These are phyloP conservation scores for Thalassophryne amazonica DNA, from an alignment of 2,797 vertebrate species.

Conservation along the genomic window DNA sequence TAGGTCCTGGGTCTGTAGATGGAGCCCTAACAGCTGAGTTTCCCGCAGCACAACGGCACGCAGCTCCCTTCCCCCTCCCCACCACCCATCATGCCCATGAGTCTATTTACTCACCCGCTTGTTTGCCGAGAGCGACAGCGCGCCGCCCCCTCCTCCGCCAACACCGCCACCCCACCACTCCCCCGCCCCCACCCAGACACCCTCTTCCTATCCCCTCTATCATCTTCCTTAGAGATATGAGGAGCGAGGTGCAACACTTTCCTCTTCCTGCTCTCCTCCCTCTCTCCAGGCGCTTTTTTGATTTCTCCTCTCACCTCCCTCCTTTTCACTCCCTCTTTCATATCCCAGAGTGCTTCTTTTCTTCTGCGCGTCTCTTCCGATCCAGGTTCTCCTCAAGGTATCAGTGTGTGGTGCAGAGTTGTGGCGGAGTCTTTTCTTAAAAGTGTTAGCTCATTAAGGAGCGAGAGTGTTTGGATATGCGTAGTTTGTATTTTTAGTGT, in stretches of 20 bases:
- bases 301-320: slow-evolving; percentile 73
- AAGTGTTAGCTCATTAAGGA: slow-evolving; percentile 84
- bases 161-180: slow-evolving; percentile 13
- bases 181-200: slow-evolving; percentile 46
- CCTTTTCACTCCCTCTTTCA: slow-evolving; percentile 70
- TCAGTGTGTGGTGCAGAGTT: slow-evolving; percentile 75
- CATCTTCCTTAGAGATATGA: slow-evolving; percentile 81
- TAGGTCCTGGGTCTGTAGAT: slow-evolving; percentile 61
- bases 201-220: slow-evolving; percentile 63
- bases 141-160: slow-evolving; percentile 46
- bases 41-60: slow-evolving; percentile 50
- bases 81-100: slow-evolving; percentile 71
- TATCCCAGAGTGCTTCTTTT: slow-evolving; percentile 73
- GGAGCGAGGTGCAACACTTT: slow-evolving; percentile 76
- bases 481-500: slow-evolving; percentile 85
- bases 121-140: slow-evolving; percentile 77
- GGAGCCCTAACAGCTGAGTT: slow-evolving; percentile 69
- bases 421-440: slow-evolving; percentile 77
- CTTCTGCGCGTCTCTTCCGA: slow-evolving; percentile 75
- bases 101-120: slow-evolving; percentile 79
- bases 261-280: slow-evolving; percentile 76
- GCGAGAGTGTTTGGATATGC: slow-evolving; percentile 83
- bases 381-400: slow-evolving; percentile 81
- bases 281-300: slow-evolving; percentile 77
- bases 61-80: slow-evolving; percentile 20